phyloP scores from a whole-genome alignment of 1,140 invertebrate species.

The Arion vulgaris region DNA sequence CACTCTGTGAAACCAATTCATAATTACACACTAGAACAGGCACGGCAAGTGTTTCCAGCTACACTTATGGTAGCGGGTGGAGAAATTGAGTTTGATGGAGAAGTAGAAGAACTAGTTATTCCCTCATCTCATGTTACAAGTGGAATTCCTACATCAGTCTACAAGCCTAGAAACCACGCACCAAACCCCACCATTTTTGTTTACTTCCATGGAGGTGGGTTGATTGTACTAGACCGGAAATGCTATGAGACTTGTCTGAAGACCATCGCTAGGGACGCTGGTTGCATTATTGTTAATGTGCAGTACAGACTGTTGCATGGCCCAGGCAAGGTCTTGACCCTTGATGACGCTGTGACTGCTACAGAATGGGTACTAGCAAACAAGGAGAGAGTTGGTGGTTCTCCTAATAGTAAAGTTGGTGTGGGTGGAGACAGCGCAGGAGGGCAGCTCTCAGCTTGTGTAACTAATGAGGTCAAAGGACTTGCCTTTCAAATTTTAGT shows the following conservation, averaged over 20 bases:
- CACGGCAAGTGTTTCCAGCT: neutral
- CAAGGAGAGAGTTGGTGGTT: neutral
- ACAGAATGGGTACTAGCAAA: conserved; percentile 20
- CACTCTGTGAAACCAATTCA: neutral
- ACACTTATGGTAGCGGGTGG: neutral
- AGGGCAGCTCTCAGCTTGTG: conserved; percentile 2
- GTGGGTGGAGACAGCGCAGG: conserved; percentile 24
- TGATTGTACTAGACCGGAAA: neutral
- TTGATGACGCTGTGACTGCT: conserved; percentile 1
- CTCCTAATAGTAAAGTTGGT: conserved; percentile 8
- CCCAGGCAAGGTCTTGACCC: neutral
- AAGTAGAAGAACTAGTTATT: neutral
- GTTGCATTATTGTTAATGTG: conserved; percentile 9
- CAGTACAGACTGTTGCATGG: neutral
- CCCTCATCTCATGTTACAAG: neutral
- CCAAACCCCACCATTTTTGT: neutral
- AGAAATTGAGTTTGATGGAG: neutral
- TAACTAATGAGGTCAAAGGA: neutral
- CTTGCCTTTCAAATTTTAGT: neutral
- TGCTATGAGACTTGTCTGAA: neutral
- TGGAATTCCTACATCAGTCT: conserved; percentile 7
- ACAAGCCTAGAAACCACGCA: neutral
- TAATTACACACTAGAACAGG: neutral
- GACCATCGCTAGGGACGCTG: neutral
- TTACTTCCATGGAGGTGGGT: conserved; percentile 16